Base-by-base conservation (phyloP, 2,888 invertebrate genomes). In the Dromius quadrimaculatus region DNA sequence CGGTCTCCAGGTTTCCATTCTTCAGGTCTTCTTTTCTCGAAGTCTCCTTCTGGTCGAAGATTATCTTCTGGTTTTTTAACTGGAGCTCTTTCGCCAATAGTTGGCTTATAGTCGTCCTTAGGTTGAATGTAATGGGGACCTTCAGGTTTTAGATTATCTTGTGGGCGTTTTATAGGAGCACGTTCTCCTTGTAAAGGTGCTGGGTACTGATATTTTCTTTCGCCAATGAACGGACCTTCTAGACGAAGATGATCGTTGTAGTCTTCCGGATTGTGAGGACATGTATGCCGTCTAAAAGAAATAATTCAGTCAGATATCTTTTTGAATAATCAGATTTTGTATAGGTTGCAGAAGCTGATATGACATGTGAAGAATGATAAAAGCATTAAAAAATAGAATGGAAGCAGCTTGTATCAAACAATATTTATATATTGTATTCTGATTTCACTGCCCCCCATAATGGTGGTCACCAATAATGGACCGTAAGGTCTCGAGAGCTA, bases 281-380 rank as follows among this genome's bases (percentile, higher is more conserved):
- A 94, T 78, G 91, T 89, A 84, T 94, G 94, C 76, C 92, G 92
- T 81, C 94, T 94, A 83, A n/a, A n/a, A n/a, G n/a, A n/a, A 64
- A 64, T 8, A 45, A 32, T 19, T 8, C 23, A 47, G 19, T 47
- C n/a, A 36, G 11, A 36, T 11, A 36, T n/a, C 1, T 36, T 36
- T 36, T 36, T 36, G n/a, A n/a, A n/a, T n/a, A 38, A 38, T 38
- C 13, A 38, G 8, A 2, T 38, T 2, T n/a, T 38, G n/a, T 38
- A 38, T 11, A 38, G n/a, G 13, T 38, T n/a, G 6, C 38, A 3
- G 13, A 3, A 11, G 11, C 11, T 8, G 2, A 2, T 38, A 38
- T 38, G n/a, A n/a, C n/a, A n/a, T n/a, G n/a, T n/a, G n/a, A n/a
- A n/a, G n/a, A n/a, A n/a, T n/a, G n/a, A n/a, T n/a, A n/a, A n/a